A percentile compares a stretch with the other conserved stretches of the same genome.
phyloP scores from a whole-genome alignment of 2,888 invertebrate genomes.

The Brachyptera putata region DNA sequence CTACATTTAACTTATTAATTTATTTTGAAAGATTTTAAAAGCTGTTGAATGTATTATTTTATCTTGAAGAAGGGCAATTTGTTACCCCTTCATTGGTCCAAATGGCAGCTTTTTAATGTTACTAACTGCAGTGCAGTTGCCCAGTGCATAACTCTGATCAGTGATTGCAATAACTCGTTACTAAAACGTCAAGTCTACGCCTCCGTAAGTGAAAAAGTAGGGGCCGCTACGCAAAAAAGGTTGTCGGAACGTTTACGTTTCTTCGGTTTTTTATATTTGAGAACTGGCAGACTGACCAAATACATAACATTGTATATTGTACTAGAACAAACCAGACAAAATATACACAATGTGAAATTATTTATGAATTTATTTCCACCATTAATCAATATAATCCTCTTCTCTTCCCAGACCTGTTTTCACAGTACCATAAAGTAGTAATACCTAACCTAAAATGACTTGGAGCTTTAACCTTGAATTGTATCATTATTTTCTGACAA shows the following conservation, averaged over 20 bases:
- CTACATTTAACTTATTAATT: neutral
- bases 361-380: no score
- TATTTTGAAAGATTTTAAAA: conserved; percentile 1
- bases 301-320: neutral
- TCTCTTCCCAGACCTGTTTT: no score
- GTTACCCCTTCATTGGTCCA: neutral
- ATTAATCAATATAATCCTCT: no score
- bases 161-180: neutral
- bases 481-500: no score
- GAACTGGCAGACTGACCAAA: conserved; percentile 5
- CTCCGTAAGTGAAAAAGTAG: no score
- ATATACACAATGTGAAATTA: no score
- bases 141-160: neutral
- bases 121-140: neutral
- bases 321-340: neutral
- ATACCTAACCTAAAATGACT: no score
- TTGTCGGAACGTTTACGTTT: no score
- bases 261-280: neutral
- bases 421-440: no score
- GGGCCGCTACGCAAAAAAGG: no score
- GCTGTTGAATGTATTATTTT: neutral
- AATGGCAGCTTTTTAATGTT: neutral
- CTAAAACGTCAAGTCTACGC: no score
- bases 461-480: no score
- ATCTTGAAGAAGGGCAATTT: neutral